Evolutionary conservation across 2,113 vertebrate species (phyloP), one percentile per base, ranked within the genome.

Genomic region (Calyptomena viridis): DNA sequence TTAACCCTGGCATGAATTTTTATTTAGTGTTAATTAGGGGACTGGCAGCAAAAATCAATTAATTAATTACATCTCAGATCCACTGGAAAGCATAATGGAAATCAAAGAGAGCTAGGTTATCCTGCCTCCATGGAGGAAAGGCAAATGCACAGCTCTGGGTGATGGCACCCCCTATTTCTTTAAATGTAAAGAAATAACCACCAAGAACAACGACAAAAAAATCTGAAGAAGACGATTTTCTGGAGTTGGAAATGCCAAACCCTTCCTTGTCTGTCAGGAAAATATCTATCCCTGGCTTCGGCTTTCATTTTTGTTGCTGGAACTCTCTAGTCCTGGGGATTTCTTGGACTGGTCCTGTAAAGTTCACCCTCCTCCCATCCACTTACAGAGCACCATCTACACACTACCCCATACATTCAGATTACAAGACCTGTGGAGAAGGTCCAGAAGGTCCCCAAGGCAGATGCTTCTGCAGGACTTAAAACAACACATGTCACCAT

Each of bases 21-120:
- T 95, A 96, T 96, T 93, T 95, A 93, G 93, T 96, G 93, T 93
- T 96, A 96, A 97, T 97, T 96, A 97, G 94, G 82, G 47, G 63
- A 88, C 90, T 87, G 86, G 89, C 75, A 95, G 93, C 50, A 90
- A 96, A 76, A 94, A 94, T 95, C 95, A 96, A 95, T 97, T 95
- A 95, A 96, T 97, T 96, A 96, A 96, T 97, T 95, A 96, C 92
- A 95, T 86, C 94, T 90, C 92, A 58, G 83, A 93, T 93, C 87
- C 73, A 83, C 90, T 94, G 76, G 86, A 96, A 96, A 94, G 72
- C 53, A 24, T 86, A 89, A 91, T 82, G 76, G 89, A 95, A 95
- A 95, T 93, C 93, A 96, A 96, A 95, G 91, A 56, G 40, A 75
- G 58, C 59, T 77, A 81, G 90, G 92, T 93, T 88, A 84, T 90